These are phyloP conservation scores for Lepus townsendii DNA, from an alignment of 2,797 vertebrate genomes.

Conservation along the genomic window DNA sequence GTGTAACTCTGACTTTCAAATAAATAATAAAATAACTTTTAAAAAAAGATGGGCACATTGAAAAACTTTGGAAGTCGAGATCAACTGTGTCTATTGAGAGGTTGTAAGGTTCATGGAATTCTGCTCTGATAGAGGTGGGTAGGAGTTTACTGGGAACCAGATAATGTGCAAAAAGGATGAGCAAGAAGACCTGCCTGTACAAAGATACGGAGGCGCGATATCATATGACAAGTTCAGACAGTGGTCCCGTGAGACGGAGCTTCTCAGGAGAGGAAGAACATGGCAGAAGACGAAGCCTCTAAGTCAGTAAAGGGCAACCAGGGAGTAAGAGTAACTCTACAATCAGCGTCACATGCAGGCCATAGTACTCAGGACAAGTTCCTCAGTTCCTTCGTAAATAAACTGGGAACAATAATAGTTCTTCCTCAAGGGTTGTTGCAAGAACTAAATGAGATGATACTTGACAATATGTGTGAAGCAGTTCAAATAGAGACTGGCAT, in stretches of 20 bases:
- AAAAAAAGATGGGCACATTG: not conserved
- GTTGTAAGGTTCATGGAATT: not conserved
- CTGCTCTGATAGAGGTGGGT: not conserved
- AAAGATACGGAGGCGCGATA: not conserved
- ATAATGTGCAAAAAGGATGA: not conserved
- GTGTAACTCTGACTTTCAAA: too few species aligned
- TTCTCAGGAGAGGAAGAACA: not conserved
- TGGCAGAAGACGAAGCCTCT: not conserved
- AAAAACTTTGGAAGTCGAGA: not conserved
- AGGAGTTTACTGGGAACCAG: not conserved
- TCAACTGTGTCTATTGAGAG: not conserved
- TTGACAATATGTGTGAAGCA: not conserved
- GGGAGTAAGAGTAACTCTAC: not conserved
- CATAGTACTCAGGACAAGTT: not conserved
- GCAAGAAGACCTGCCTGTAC: not conserved
- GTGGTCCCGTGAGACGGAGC: not conserved
- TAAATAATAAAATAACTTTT: too few species aligned
- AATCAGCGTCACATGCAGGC: not conserved
- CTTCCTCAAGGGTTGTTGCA: not conserved
- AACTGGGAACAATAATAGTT: not conserved
- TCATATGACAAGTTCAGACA: not conserved
- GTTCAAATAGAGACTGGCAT: not conserved
- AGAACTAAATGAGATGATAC: not conserved
- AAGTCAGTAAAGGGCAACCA: not conserved
- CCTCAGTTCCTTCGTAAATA: not conserved